Base-by-base conservation (phyloP, 37 sponge, comb jelly and placozoan species). In the Theonella swinhoei region DNA sequence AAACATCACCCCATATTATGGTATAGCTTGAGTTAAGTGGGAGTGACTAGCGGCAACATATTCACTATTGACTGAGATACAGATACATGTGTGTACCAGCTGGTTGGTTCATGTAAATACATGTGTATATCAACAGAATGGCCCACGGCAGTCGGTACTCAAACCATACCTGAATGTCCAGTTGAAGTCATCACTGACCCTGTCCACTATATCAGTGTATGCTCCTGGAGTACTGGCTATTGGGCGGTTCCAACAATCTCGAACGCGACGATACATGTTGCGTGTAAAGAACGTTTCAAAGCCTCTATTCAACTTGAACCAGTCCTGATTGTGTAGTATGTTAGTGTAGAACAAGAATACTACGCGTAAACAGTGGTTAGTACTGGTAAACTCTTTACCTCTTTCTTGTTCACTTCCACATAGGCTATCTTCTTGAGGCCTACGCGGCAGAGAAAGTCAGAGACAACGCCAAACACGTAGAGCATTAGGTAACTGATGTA, bases 201-300 rank as follows among this genome's bases (percentile, higher is more conserved):
- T 74, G 76, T 96, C 94, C 77, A 91, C 75, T 0, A 99, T 59
- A 64, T 99, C 99, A 32, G 96, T 72, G 30, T 91, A 42, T 11
- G 94, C 88, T 3, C 97, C 94, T 0, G 99, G 95, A 11, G 70
- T 70, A 42, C 95, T 83, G 64, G 88, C 80, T 8, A 99, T 81
- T 35, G 99, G 99, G 62, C 92, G 85, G 68, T 95, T 81, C 88
- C 90, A 99, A 73, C 91, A 91, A 79, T 96, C 93, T 23, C 91
- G 75, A 9, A 95, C 60, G 23, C 89, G 73, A 37, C 84, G 74
- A 70, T 95, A 99, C 28, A 95, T 34, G 83, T 96, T 89, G 33
- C 96, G 95, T 5, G 90, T 85, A 68, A 83, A 99, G 72, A 96
- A 92, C 17, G 84, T n/a, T 37, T 86, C 87, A 75, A 89, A 93